phyloP scores from a whole-genome alignment of 2,113 vertebrate species.

The Cyphomyrus plagiostoma region DNA sequence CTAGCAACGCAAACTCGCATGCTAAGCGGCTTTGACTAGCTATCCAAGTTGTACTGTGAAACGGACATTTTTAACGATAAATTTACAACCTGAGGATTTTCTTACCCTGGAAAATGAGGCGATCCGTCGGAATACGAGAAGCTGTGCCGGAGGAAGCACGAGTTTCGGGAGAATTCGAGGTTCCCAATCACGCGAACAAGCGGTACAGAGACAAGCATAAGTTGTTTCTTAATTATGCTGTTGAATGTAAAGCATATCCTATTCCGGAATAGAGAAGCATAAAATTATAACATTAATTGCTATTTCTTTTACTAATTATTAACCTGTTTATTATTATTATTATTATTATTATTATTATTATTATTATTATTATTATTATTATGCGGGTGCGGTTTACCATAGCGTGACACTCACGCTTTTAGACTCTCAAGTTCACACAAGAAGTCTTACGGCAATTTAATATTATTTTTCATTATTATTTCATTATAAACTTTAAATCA shows the following conservation, averaged over 20 bases:
- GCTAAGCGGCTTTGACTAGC: not conserved
- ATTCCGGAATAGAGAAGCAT: not conserved
- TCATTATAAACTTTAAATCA: not conserved
- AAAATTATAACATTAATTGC: not conserved
- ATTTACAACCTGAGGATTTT: not conserved
- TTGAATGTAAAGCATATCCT: not conserved
- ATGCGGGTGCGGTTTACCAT: not conserved
- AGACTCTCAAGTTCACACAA: not conserved
- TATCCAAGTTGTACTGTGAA: not conserved
- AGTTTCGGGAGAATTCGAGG: not conserved
- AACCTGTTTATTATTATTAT: not conserved
- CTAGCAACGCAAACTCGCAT: not conserved
- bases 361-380: too few species aligned
- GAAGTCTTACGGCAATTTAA: not conserved
- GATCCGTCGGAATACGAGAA: not conserved
- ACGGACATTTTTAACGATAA: not conserved
- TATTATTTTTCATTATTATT: too few species aligned
- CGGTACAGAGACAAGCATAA: not conserved
- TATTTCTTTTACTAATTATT: not conserved
- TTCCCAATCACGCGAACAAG: not conserved
- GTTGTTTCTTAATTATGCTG: not conserved
- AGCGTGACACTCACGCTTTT: not conserved
- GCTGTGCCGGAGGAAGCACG: not conserved
- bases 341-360: too few species aligned
- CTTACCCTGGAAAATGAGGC: not conserved